These are phyloP conservation scores for Florisuga fusca DNA, from an alignment of 2,797 vertebrate genomes.

Conservation along the genomic window DNA sequence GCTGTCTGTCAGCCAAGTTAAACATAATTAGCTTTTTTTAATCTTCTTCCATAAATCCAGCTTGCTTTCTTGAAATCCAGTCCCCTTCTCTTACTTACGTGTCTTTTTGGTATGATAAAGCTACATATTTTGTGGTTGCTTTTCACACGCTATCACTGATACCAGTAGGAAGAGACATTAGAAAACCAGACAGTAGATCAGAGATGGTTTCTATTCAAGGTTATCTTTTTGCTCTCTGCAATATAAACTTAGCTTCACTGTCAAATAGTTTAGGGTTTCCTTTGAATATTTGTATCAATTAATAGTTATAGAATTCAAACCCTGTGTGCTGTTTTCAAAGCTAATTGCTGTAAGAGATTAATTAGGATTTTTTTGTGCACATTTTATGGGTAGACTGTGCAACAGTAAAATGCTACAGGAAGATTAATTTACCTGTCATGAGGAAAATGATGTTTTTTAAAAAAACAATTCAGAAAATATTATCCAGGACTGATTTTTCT, in stretches of 20 bases:
- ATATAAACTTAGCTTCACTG: background rate
- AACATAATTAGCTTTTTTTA: constrained; percentile 70
- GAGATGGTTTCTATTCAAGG: background rate
- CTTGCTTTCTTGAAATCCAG: constrained; percentile 60
- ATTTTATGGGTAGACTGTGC: background rate
- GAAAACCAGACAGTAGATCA: background rate
- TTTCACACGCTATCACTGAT: constrained; percentile 42
- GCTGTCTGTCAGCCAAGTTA: constrained; percentile 62
- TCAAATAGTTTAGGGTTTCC: background rate
- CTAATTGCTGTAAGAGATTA: background rate
- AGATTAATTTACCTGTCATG: background rate
- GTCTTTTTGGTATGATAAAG: constrained; percentile 50
- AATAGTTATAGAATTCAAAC: background rate
- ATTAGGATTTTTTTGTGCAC: background rate
- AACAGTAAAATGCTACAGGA: background rate
- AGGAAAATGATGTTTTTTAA: background rate
- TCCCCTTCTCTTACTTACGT: constrained; percentile 25
- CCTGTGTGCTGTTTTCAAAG: background rate
- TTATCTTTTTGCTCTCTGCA: background rate
- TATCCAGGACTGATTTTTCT: background rate
- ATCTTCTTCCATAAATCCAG: constrained; percentile 62
- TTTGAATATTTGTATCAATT: background rate
- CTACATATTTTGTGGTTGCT: constrained; percentile 53
- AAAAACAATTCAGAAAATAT: background rate
- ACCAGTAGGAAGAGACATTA: constrained; percentile 20